Evolutionary conservation across 2,113 vertebrate genomes (phyloP), one percentile per base, ranked within the genome.

Genomic region (Sinocyclocheilus grahami): DNA sequence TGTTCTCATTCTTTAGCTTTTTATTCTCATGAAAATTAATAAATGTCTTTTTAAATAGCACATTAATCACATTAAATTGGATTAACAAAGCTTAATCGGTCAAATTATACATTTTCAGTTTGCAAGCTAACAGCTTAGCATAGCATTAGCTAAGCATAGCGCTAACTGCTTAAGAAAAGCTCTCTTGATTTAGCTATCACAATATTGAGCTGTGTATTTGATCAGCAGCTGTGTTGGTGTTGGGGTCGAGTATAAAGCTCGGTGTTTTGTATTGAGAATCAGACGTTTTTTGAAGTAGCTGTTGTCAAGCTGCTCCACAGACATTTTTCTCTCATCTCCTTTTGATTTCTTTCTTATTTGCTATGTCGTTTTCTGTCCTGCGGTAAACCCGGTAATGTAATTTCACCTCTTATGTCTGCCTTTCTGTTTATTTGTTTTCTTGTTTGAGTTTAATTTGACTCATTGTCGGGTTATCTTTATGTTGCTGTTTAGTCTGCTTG

Each of bases 251-350:
- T 33, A 20, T 55, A 78, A 55, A 33, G 48, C 48, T 33, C n/a
- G 8, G 72, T 78, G 76, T 78, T 55, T 55, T 78, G 76, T 78
- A 51, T 78, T 55, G 24, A 78, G 76, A 27, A 55, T 78, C 76
- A 78, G 76, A 33, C 16, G 4, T 51, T 33, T 55, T 77, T 78
- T 78, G 51, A 78, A 33, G 27, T 78, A 55, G 6, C 72, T 76
- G n/a, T 76, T 48, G n/a, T 51, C 42, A 16, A 55, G 51, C 14
- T 78, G 75, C 75, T 78, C 24, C 48, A 33, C 3, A 27, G n/a
- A 53, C n/a, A 33, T 78, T 53, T 76, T 75, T 24, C 14, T 55
- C 51, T 33, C 27, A 78, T 78, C 48, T 53, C 24, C 27, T 78
- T 78, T 78, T 55, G 27, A 78, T 78, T 55, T 78, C 48, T 8